These are phyloP conservation scores for Amblyjoppa proteus DNA, from an alignment of 2,888 invertebrate species.

Conservation along the genomic window DNA sequence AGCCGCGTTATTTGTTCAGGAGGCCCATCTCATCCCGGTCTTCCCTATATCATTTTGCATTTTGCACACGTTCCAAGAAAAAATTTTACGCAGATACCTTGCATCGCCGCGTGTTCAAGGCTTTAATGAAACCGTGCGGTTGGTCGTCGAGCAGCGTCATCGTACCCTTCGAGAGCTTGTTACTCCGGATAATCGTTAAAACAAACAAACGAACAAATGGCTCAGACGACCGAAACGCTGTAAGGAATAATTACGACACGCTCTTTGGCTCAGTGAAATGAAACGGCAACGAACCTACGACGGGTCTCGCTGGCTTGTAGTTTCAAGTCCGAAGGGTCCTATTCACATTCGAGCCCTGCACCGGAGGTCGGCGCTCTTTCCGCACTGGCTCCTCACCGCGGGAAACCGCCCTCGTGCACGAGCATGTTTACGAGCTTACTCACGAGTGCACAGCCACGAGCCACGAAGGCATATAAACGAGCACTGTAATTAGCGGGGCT, in stretches of 20 bases:
- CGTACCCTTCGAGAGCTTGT: background rate
- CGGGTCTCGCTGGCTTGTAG: background rate
- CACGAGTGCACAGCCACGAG: conserved; percentile 45
- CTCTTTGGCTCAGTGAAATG: conserved; percentile 54
- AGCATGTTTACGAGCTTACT: conserved; percentile 66
- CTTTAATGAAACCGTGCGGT: background rate
- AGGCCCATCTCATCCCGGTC: too few species aligned
- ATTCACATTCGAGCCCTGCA: conserved; percentile 26
- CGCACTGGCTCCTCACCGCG: background rate
- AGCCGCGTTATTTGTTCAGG: too few species aligned
- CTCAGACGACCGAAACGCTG: background rate
- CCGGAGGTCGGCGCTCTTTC: background rate
- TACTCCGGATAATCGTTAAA: background rate
- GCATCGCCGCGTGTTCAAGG: too few species aligned
- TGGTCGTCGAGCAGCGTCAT: background rate
- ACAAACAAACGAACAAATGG: background rate
- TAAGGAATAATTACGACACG: conserved; percentile 40
- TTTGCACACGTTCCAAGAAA: too few species aligned
- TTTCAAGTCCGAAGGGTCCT: conserved; percentile 16
- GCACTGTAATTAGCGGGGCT: conserved; percentile 62
- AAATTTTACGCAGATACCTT: too few species aligned
- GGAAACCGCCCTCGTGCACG: conserved; percentile 36
- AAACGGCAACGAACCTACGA: conserved; percentile 54
- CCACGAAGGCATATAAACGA: conserved; percentile 62
- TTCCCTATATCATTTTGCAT: too few species aligned